Evolutionary conservation across 37 sponge, comb jelly and placozoan species (phyloP).

Genomic region (Beroe ovata): DNA sequence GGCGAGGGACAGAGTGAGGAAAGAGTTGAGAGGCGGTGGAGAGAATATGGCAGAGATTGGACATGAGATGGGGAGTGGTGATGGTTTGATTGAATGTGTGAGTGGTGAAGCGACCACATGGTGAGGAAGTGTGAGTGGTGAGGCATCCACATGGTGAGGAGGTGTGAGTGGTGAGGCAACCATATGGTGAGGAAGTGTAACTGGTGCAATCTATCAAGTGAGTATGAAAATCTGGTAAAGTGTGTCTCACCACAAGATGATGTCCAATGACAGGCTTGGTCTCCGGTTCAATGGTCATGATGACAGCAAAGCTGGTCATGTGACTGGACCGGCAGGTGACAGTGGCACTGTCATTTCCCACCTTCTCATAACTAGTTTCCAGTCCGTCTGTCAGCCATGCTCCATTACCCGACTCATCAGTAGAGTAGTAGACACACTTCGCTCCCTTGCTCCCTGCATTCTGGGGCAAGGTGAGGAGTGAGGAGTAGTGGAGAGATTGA

Average conservation of each 20-base stretch:
- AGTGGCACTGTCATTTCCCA: background rate
- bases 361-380: background rate
- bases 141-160: background rate
- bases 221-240: background rate
- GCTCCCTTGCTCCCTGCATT: background rate
- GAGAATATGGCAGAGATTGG: background rate
- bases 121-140: background rate
- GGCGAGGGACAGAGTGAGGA: background rate
- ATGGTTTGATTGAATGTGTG: background rate
- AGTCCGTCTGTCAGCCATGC: conserved; percentile 17
- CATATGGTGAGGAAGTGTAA: background rate
- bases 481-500: background rate
- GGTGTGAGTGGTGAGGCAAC: background rate
- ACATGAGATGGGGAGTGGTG: background rate
- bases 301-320: conserved; percentile 59
- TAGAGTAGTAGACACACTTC: conserved; percentile 51
- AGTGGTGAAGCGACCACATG: background rate
- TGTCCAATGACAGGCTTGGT: background rate
- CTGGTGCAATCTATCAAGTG: background rate
- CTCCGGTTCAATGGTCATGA: conserved; percentile 44
- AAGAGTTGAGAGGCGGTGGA: background rate
- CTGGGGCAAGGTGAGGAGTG: background rate
- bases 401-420: background rate
- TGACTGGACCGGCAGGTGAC: conserved; percentile 34
- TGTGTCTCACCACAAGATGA: conserved; percentile 28